Evolutionary conservation across 2,888 invertebrate species (phyloP).

Genomic region (Chrysolina oricalcia): DNA sequence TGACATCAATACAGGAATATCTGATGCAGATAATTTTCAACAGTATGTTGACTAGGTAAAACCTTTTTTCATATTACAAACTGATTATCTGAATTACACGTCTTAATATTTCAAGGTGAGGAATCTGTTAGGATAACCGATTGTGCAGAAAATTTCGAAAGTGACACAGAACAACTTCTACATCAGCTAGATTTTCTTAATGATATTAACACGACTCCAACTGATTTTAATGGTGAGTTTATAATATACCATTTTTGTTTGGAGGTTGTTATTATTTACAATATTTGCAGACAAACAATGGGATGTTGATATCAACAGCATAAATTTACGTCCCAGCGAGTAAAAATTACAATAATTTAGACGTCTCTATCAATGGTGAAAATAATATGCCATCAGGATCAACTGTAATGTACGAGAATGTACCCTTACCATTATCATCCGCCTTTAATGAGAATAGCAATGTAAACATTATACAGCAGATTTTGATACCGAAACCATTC

Average conservation of each 20-base stretch:
- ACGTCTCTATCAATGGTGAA: too few species aligned
- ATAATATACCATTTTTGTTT: background rate
- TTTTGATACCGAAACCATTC: background rate
- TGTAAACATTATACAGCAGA: background rate
- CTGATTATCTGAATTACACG: background rate
- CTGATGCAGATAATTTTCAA: background rate
- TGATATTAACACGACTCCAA: background rate
- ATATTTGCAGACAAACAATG: background rate
- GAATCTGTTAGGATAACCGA: background rate
- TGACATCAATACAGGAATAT: background rate
- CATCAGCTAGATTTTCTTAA: background rate
- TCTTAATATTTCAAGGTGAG: background rate
- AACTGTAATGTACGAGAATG: background rate
- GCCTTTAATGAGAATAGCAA: background rate
- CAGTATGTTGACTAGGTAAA: background rate
- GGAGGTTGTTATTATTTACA: background rate
- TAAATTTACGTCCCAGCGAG: background rate
- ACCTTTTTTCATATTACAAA: background rate
- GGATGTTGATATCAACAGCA: background rate
- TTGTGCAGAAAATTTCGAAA: too few species aligned
- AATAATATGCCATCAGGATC: background rate
- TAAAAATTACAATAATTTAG: background rate
- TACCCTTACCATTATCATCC: background rate
- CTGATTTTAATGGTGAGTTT: background rate
- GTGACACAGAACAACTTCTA: slow-evolving; percentile 1